Conservation (phyloP, 2,797 vertebrate genomes). For the Micromesistius poutassou region DNA sequence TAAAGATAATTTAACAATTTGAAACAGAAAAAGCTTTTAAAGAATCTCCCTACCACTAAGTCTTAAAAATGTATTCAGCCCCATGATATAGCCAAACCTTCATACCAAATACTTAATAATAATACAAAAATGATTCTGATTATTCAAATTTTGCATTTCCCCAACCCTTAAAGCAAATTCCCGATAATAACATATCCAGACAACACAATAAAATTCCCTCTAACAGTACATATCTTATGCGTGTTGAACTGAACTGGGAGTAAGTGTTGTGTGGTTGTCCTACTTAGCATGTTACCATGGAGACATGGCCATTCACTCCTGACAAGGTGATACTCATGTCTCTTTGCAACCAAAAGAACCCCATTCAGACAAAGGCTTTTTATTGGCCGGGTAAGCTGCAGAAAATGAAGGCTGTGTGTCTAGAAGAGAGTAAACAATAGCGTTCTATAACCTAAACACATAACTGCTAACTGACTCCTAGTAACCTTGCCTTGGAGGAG, state of each 20-base stretch:
- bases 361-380: constrained; percentile 34
- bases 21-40: no score
- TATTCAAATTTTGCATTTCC: neutral
- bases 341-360: constrained; percentile 8
- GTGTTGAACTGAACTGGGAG: neutral
- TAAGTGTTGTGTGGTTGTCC: neutral
- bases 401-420: constrained; percentile 48
- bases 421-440: constrained; percentile 48
- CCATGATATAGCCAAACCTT: no score
- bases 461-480: constrained; percentile 3
- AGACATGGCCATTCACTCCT: constrained; percentile 35
- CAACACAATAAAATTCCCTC: neutral
- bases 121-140: no score
- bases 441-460: constrained; percentile 24
- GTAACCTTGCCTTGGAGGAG: constrained; percentile 26
- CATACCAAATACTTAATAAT: no score
- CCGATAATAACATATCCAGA: neutral
- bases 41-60: no score
- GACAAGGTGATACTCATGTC: constrained; percentile 29
- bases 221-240: neutral
- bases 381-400: constrained; percentile 14
- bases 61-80: no score
- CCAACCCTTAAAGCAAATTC: neutral
- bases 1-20: no score
- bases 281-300: neutral